These are phyloP conservation scores for Mustelus asterias DNA, from an alignment of 2,113 vertebrate genomes.

Conservation along the genomic window DNA sequence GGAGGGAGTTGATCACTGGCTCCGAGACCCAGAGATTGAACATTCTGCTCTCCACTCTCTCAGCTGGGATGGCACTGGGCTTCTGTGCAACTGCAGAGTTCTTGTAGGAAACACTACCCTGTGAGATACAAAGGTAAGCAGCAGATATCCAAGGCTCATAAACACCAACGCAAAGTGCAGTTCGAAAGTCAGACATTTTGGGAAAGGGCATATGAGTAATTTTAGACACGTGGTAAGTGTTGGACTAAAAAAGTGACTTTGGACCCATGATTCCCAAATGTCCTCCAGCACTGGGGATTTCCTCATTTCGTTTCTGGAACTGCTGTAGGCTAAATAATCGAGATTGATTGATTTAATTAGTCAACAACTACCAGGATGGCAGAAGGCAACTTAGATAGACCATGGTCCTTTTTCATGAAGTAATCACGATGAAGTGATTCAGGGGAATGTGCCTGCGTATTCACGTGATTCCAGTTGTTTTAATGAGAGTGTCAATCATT, in stretches of 20 bases:
- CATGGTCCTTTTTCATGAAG: not conserved
- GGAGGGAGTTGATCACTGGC: conserved; percentile 59
- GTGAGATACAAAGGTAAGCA: conserved; percentile 22
- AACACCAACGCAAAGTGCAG: too few relatives aligned
- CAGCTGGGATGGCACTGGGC: conserved; percentile 56
- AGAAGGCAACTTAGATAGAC: not conserved
- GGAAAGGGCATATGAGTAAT: not conserved
- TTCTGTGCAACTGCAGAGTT: conserved; percentile 49
- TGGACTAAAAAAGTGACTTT: not conserved
- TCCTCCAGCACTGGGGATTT: not conserved
- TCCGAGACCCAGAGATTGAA: conserved; percentile 78
- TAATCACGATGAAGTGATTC: not conserved
- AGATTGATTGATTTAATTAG: not conserved
- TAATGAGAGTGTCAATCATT: not conserved
- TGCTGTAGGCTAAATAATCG: not conserved
- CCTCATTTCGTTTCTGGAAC: not conserved
- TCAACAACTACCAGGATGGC: not conserved
- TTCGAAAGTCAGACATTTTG: not conserved
- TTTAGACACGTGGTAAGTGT: not conserved
- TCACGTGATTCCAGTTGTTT: not conserved
- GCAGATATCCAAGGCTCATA: not conserved
- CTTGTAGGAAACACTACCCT: conserved; percentile 66
- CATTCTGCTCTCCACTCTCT: conserved; percentile 66
- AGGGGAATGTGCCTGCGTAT: not conserved
- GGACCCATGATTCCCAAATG: not conserved